Evolutionary conservation across 2,797 vertebrate genomes (phyloP), one percentile per base, ranked within the genome.

Genomic region (Peromyscus aztecus): DNA sequence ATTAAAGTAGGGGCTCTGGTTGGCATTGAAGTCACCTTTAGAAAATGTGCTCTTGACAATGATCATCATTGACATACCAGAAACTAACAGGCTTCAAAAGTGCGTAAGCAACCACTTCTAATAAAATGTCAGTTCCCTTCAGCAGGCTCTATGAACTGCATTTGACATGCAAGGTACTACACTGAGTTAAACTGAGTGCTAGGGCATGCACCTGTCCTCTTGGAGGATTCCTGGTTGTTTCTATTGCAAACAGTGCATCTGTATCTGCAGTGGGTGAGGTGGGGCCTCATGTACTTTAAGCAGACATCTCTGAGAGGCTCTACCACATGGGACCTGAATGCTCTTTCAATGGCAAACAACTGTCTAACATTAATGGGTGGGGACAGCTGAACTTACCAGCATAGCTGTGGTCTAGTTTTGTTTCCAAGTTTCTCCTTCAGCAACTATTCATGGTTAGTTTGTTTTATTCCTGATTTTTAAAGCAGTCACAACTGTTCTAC

Each of bases 21-120:
- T 80, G 92, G 87, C 85, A 69, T 2, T 65, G 76, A 81, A 89
- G 63, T 52, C 77, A 43, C 86, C 80, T 77, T 57, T 77, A 52
- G 77, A 89, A 94, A 83, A 93, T 5, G 52, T 23, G 29, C 71
- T 87, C 81, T 80, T 73, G 67, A 88, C 86, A 81, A 91, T 5
- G n/a, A 52, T 84, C 52, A 49, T 69, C 65, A 65, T 29, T 17
- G 78, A 94, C 63, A 81, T 57, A 73, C 49, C 67, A 46, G 84
- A 81, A 84, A 90, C 78, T 34, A 86, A 85, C 91, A 83, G 80
- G 80, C 93, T 94, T 96, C 91, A 46, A 82, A 96, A 94, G 75
- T 31, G 71, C 77, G 2, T 31, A 57, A 71, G 90, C 86, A 52
- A 88, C 93, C 46, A 4, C 67, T 27, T 82, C 71, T 29, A 49